These are phyloP conservation scores for Pseudomyrmex cubaensis DNA, from an alignment of 1,140 invertebrate genomes.

Conservation along the genomic window DNA sequence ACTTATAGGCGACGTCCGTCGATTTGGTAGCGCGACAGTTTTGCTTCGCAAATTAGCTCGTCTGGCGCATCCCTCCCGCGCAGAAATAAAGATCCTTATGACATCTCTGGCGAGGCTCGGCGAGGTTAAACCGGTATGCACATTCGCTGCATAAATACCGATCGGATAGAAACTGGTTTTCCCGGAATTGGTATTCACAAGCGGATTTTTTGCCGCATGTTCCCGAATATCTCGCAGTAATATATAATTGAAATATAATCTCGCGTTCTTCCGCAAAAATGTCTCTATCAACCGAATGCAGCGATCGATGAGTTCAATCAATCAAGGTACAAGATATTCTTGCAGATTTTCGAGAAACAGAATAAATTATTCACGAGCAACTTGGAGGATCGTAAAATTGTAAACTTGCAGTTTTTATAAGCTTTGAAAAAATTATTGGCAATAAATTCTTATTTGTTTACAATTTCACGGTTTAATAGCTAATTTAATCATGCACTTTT, in stretches of 20 bases:
- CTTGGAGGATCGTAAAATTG: not conserved
- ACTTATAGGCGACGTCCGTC: too few species aligned
- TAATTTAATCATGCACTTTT: conserved; percentile 24
- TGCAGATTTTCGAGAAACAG: not conserved
- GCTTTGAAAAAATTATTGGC: too few species aligned
- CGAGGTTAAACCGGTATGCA: conserved; percentile 60
- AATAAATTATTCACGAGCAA: not conserved
- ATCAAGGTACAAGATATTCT: not conserved
- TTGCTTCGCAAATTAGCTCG: conserved; percentile 60
- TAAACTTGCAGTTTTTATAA: not conserved
- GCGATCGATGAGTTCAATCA: not conserved
- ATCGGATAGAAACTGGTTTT: conserved; percentile 64
- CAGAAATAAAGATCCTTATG: conserved; percentile 58
- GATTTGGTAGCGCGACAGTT: too few species aligned
- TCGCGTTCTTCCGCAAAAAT: not conserved
- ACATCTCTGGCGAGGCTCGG: not conserved
- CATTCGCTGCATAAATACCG: conserved; percentile 11
- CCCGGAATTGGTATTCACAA: conserved; percentile 18
- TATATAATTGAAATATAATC: conserved; percentile 24
- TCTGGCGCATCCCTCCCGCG: not conserved
- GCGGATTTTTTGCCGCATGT: conserved; percentile 14
- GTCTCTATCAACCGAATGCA: conserved; percentile 4
- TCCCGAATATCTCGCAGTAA: not conserved
- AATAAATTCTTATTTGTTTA: not conserved
- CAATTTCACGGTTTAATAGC: not conserved